phyloP scores from a whole-genome alignment of 2,113 vertebrate genomes.

The Bubo scandiacus region DNA sequence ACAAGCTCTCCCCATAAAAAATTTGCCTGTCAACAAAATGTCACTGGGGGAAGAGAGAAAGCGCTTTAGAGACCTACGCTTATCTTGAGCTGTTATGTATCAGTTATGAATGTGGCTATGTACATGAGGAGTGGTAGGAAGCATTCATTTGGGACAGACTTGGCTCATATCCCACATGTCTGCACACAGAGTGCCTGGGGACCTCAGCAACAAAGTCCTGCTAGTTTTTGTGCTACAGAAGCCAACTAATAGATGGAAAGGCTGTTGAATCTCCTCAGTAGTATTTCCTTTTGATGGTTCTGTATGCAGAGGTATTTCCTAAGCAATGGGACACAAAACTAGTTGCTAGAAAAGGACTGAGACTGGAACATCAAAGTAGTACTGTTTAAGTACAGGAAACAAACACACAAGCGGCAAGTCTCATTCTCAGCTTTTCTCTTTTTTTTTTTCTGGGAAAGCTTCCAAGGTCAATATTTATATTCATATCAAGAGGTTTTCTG shows the following conservation, averaged over 20 bases:
- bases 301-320: not conserved
- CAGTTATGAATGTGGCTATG: not conserved
- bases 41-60: not conserved
- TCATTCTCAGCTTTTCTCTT: not conserved
- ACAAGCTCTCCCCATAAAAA: not conserved
- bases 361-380: not conserved
- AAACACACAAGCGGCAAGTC: not conserved
- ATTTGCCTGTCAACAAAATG: not conserved
- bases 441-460: not conserved
- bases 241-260: not conserved
- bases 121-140: not conserved
- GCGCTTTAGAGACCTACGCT: not conserved
- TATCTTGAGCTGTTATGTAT: not conserved
- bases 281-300: not conserved
- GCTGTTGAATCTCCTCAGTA: not conserved
- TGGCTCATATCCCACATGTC: rapidly evolving
- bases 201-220: not conserved
- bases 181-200: not conserved
- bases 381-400: not conserved
- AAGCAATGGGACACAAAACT: not conserved
- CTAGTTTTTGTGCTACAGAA: not conserved
- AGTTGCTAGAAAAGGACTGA: not conserved
- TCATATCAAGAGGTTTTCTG: not conserved
- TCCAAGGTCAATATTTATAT: not conserved
- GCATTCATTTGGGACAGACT: not conserved